Percentiles rank a stretch among this genome's conserved stretches.
phyloP scores from a whole-genome alignment of 2,888 invertebrate genomes.

The Platerodrilus igneus region DNA sequence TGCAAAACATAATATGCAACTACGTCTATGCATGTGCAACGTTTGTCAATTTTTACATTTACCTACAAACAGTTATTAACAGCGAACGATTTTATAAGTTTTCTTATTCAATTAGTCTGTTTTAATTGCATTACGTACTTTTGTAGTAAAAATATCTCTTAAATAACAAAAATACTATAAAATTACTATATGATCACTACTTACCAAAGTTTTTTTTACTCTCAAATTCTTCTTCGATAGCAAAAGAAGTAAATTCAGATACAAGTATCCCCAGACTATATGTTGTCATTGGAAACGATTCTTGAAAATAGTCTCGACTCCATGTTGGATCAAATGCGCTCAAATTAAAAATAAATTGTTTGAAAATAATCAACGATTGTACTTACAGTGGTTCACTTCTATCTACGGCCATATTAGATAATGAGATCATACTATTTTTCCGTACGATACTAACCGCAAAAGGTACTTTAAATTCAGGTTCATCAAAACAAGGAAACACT shows the following conservation, averaged over 20 bases:
- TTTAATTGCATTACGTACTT: no score
- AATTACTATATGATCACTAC: no score
- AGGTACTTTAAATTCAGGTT: constrained; percentile 69
- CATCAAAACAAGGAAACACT: constrained; percentile 78
- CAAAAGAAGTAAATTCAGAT: constrained; percentile 53
- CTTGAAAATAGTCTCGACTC: constrained; percentile 64
- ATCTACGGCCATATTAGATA: constrained; percentile 61
- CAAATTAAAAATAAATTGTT: constrained; percentile 7
- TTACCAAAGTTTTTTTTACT: constrained; percentile 36
- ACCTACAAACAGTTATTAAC: no score
- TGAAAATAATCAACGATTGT: no score
- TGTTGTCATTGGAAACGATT: constrained; percentile 70
- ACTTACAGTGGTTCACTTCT: constrained; percentile 60
- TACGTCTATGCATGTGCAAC: no score
- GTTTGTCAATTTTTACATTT: no score
- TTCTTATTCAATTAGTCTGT: no score
- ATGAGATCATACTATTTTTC: constrained; percentile 54
- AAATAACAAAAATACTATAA: no score
- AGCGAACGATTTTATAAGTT: no score
- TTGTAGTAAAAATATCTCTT: no score
- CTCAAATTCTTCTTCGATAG: constrained; percentile 19
- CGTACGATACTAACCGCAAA: constrained; percentile 61
- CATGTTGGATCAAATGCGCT: constrained; percentile 49
- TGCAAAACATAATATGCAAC: no score
- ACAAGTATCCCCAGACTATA: constrained; percentile 69